Base-by-base conservation (phyloP, 2,113 vertebrate genomes). In the Onychostoma macrolepis region DNA sequence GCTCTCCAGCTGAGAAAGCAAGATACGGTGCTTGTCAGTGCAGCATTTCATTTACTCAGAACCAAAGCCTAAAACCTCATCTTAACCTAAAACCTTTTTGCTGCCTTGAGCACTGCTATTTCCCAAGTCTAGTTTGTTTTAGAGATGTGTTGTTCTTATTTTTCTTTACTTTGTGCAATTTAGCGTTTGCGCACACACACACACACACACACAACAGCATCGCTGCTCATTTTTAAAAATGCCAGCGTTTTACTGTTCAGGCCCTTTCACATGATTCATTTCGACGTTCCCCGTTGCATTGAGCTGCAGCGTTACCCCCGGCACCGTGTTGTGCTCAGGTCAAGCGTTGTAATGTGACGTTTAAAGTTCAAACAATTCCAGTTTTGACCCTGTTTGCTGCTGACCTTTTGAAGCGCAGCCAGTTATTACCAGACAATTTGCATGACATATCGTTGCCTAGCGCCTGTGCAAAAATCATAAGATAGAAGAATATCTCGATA, bases 341-440 rank as follows among this genome's bases (percentile, higher is more conserved):
- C 76, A 79, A 79, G 48, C 76, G 19, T 79, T 79, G 48, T 79
- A 50, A 56, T 56, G 26, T 50, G 45, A 79, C 28, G 10, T 7
- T 79, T 53, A 79, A 79, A 79, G 56, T 61, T 80, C 78, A 80
- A 80, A 63, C 76, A 61, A 61, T 80, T 80, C 78, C 78, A 80
- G 56, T 69, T 71, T 82, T 82, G 63, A 69, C 41, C 79, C 36
- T 67, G 38, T 67, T 83, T 83, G n/a, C 63, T 38, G 21, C 56
- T 80, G 78, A 61, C 78, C 78, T 80, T 80, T 79, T 61, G 56
- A 41, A 80, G 50, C 56, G 11, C 53, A 38, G 78, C 78, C 50
- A 38, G 78, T 63, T 63, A 80, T 80, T 80, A 83, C 63, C n/a
- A 82, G 80, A 83, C 41, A 50, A 74, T 74, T 74, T 74, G 33